These are phyloP conservation scores for Ips nitidus DNA, from an alignment of 1,140 invertebrate species.

Conservation along the genomic window DNA sequence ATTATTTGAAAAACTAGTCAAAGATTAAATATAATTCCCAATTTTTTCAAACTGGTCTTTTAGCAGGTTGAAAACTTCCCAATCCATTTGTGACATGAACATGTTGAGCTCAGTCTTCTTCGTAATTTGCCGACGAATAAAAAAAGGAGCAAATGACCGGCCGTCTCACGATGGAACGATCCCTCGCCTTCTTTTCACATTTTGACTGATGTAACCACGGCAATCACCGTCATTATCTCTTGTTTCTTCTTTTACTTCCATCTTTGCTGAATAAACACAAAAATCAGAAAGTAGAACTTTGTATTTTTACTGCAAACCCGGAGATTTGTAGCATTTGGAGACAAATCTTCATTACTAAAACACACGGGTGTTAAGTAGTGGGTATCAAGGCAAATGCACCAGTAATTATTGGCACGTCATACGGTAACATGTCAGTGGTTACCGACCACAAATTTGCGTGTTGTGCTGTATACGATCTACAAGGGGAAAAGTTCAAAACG, in stretches of 20 bases:
- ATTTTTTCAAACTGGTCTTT: no score
- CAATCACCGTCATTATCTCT: slow-evolving; percentile 30
- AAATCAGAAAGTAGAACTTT: slow-evolving; percentile 8
- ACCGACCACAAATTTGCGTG: slow-evolving; percentile 31
- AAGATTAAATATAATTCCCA: no score
- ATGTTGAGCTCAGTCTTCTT: slow-evolving; percentile 14
- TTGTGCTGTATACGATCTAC: not conserved
- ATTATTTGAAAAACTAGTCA: no score
- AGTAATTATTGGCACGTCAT: slow-evolving; percentile 29
- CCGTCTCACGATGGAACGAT: slow-evolving; percentile 5
- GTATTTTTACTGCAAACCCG: no score
- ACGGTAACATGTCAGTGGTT: slow-evolving; percentile 28
- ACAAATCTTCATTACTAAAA: no score
- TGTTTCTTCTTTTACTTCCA: slow-evolving; percentile 17
- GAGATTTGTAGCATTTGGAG: no score
- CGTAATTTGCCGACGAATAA: slow-evolving; percentile 9
- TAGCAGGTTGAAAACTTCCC: no score
- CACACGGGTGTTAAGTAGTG: no score
- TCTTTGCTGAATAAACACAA: slow-evolving; percentile 29
- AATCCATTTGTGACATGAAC: not conserved
- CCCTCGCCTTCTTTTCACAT: slow-evolving; percentile 21
- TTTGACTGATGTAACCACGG: slow-evolving; percentile 30
- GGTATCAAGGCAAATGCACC: no score
- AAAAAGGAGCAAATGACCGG: slow-evolving; percentile 18
- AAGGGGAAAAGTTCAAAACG: slow-evolving; percentile 23